Percentiles rank a stretch among this genome's conserved stretches.
Evolutionary conservation across 2,888 invertebrate species (phyloP).

Genomic region (Thyatira batis): DNA sequence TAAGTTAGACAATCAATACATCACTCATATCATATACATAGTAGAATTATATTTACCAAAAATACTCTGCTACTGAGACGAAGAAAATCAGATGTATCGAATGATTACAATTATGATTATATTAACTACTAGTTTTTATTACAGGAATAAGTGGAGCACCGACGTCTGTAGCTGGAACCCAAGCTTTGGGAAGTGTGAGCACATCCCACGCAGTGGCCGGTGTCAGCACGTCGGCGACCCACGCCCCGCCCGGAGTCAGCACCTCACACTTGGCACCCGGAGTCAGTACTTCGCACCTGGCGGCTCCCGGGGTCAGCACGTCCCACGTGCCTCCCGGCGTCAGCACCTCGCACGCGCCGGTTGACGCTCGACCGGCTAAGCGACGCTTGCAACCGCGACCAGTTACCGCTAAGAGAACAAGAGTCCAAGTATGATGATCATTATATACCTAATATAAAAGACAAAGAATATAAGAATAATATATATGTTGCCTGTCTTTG

Average conservation of each 20-base stretch:
- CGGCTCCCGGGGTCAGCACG: slow-evolving; percentile 37
- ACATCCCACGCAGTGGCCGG: slow-evolving; percentile 36
- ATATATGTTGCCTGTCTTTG: too few relatives aligned
- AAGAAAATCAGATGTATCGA: too few relatives aligned
- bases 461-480: too few relatives aligned
- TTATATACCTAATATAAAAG: neutral
- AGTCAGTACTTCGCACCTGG: slow-evolving; percentile 52
- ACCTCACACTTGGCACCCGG: slow-evolving; percentile 47
- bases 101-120: too few relatives aligned
- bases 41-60: too few relatives aligned
- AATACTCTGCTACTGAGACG: too few relatives aligned
- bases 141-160: slow-evolving; percentile 29
- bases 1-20: too few relatives aligned
- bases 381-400: slow-evolving; percentile 67
- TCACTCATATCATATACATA: too few relatives aligned
- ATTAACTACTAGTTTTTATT: too few relatives aligned
- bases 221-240: slow-evolving; percentile 38
- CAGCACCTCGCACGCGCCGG: slow-evolving; percentile 56
- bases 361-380: slow-evolving; percentile 65
- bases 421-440: slow-evolving; percentile 77
- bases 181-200: slow-evolving; percentile 49
- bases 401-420: slow-evolving; percentile 77
- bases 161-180: slow-evolving; percentile 42
- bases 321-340: slow-evolving; percentile 45
- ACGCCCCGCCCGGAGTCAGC: slow-evolving; percentile 44